These are phyloP conservation scores for Hippolais icterina DNA, from an alignment of 2,113 vertebrate species.

Conservation along the genomic window DNA sequence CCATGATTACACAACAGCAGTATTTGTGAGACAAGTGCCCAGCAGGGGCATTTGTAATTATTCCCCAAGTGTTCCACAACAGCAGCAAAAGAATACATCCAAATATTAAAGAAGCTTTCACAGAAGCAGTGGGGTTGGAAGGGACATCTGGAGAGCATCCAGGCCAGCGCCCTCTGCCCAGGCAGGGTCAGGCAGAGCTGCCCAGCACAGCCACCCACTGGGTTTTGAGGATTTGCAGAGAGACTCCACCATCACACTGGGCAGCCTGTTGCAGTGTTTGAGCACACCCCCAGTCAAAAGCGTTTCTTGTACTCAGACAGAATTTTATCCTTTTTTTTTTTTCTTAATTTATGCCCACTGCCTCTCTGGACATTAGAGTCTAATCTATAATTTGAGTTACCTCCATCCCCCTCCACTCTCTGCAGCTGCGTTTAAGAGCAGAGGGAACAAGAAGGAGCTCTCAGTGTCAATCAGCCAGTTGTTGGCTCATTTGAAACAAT, in stretches of 20 bases:
- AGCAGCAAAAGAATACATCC: neutral
- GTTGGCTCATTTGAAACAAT: neutral
- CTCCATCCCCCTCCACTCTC: neutral
- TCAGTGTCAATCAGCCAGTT: neutral
- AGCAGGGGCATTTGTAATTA: slow-evolving; percentile 36
- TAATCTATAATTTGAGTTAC: neutral
- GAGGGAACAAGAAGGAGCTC: neutral
- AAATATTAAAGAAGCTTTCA: neutral
- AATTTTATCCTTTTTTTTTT: neutral
- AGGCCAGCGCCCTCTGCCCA: neutral
- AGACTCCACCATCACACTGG: neutral
- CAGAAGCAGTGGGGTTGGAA: neutral
- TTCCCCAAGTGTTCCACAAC: slow-evolving; percentile 6
- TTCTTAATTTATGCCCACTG: neutral
- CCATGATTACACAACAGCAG: neutral
- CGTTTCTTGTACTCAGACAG: neutral
- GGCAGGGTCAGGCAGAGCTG: neutral
- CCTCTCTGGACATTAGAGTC: neutral
- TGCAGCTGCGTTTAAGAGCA: neutral
- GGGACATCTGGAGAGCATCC: neutral
- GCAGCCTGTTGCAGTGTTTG: neutral
- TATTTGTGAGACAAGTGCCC: neutral
- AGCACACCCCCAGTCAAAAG: neutral
- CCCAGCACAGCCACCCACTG: accelerated
- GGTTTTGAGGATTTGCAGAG: neutral